A percentile compares a stretch with the other conserved stretches of the same genome.
Evolutionary conservation across 2,113 vertebrate genomes (phyloP).

Genomic region (Clupea harengus): DNA sequence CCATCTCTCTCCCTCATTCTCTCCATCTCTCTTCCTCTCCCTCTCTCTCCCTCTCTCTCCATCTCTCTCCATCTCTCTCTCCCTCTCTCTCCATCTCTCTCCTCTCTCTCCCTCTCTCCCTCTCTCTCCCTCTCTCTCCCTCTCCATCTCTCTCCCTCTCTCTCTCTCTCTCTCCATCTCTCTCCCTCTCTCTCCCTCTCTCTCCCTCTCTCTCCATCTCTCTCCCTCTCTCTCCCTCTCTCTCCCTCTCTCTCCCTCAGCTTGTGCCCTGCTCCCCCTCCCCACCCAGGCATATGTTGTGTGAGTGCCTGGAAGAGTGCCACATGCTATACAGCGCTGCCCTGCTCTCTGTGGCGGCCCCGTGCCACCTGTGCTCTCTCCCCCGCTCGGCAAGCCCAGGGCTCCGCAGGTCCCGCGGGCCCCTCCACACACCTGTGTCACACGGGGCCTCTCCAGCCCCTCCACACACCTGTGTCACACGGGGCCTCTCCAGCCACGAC

Average conservation of each 20-base stretch:
- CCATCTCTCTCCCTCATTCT: too few species aligned
- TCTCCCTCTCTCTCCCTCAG: slow-evolving; percentile 23
- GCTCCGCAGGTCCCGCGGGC: slow-evolving; percentile 22
- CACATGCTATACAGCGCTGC: slow-evolving; percentile 71
- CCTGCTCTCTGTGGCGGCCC: slow-evolving; percentile 61
- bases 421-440: too few species aligned
- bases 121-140: neutral
- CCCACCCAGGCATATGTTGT: slow-evolving; percentile 66
- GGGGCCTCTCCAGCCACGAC: slow-evolving; percentile 30
- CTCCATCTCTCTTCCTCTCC: too few species aligned
- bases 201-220: slow-evolving; percentile 16
- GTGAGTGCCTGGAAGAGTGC: slow-evolving; percentile 68
- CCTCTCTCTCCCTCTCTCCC: slow-evolving; percentile 18
- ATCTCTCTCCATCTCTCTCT: neutral
- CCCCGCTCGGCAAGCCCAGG: neutral
- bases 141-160: neutral
- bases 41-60: too few species aligned
- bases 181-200: slow-evolving; percentile 23
- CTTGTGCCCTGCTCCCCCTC: neutral
- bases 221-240: slow-evolving; percentile 12
- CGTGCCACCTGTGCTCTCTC: slow-evolving; percentile 70
- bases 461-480: slow-evolving; percentile 42
- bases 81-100: slow-evolving; percentile 15
- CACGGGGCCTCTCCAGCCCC: slow-evolving; percentile 29
- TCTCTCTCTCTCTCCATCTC: slow-evolving; percentile 9